Conservation (phyloP, 2,113 vertebrate genomes). For the Vidua chalybeata region DNA sequence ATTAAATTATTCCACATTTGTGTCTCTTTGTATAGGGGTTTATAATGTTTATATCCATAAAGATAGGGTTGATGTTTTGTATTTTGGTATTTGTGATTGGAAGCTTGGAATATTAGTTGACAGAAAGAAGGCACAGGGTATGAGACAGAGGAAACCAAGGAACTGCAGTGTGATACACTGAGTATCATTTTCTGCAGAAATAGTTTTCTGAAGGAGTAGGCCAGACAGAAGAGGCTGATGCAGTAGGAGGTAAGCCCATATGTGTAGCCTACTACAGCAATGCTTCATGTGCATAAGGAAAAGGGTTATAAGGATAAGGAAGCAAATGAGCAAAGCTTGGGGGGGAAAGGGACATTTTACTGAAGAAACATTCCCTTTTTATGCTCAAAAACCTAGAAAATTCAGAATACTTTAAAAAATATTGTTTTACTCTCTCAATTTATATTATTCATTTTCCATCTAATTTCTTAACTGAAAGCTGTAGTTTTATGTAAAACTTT, state of each 20-base stretch:
- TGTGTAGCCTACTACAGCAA: neutral
- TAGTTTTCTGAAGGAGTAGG: neutral
- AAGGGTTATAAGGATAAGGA: neutral
- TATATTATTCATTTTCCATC: neutral
- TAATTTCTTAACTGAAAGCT: neutral
- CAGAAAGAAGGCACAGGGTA: neutral
- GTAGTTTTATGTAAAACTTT: neutral
- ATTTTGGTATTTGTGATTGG: neutral
- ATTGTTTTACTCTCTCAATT: neutral
- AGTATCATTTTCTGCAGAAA: neutral
- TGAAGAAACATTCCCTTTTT: neutral
- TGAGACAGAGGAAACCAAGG: neutral
- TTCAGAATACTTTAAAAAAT: neutral
- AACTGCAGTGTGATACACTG: neutral
- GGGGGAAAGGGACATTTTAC: neutral
- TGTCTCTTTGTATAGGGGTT: neutral
- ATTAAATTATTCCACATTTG: neutral
- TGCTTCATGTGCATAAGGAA: neutral
- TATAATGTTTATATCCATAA: neutral
- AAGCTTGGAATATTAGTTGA: neutral
- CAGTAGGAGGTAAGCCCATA: neutral
- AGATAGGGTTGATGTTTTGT: neutral
- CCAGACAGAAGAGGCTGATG: neutral
- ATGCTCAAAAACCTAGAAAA: neutral
- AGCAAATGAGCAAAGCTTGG: neutral